phyloP scores from a whole-genome alignment of 2,113 vertebrate genomes.

The Bufo gargarizans region DNA sequence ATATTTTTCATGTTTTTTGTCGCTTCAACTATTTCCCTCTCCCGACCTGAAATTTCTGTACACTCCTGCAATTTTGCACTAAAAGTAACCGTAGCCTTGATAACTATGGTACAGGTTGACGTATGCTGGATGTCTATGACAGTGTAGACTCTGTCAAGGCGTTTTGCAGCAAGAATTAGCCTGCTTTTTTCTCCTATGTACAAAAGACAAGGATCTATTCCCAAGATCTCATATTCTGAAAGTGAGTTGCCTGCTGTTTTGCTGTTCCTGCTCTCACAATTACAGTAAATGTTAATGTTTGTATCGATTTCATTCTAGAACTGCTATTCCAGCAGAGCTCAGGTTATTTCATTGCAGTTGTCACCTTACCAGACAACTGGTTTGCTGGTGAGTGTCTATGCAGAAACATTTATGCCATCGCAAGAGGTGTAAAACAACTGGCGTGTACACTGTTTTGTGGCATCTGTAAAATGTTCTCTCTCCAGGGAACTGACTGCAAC shows the following conservation, averaged over 20 bases:
- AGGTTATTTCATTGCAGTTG: constrained; percentile 51
- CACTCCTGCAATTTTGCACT: constrained; percentile 37
- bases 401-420: constrained; percentile 47
- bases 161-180: constrained; percentile 30
- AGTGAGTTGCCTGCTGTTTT: constrained; percentile 16
- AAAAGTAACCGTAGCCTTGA: constrained; percentile 19
- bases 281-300: neutral
- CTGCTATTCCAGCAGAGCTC: constrained; percentile 44
- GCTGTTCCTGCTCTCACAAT: neutral
- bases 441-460: constrained; percentile 4
- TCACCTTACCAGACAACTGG: constrained; percentile 45
- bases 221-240: neutral
- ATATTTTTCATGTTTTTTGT: constrained; percentile 29
- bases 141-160: neutral
- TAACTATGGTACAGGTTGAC: constrained; percentile 20
- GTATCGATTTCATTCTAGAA: constrained; percentile 29
- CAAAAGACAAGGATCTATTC: constrained; percentile 23
- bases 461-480: constrained; percentile 11
- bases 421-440: constrained; percentile 18
- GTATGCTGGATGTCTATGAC: constrained; percentile 2
- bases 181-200: constrained; percentile 5
- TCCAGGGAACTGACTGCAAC: neutral
- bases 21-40: neutral
- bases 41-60: neutral
- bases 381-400: constrained; percentile 50